Evolutionary conservation across 1,140 invertebrate genomes (phyloP).

Genomic region (Marisa cornuarietis): DNA sequence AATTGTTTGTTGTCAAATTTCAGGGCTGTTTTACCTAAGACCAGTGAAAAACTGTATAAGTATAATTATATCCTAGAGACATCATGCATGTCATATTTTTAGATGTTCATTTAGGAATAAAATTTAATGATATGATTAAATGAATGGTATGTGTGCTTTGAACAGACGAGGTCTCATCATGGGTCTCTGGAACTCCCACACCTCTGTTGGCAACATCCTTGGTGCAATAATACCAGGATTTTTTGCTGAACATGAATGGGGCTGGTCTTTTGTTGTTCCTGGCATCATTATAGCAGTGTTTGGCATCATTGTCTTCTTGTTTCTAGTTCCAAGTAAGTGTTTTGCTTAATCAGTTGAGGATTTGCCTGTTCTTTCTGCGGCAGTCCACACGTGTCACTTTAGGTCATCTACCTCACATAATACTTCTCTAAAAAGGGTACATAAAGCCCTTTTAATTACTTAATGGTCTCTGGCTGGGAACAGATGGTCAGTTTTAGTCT

Average conservation of each 20-base stretch:
- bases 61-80: no score
- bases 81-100: no score
- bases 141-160: conserved; percentile 8
- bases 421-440: no score
- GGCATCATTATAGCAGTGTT: conserved; percentile 80
- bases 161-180: conserved; percentile 83
- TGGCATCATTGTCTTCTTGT: conserved; percentile 86
- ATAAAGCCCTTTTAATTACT: neutral
- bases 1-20: no score
- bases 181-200: conserved; percentile 95
- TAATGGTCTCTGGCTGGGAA: neutral
- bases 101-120: no score
- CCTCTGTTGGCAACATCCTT: conserved; percentile 94
- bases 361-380: neutral
- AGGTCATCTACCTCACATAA: no score
- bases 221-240: conserved; percentile 82
- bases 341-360: neutral
- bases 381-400: no score
- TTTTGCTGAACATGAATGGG: conserved; percentile 85
- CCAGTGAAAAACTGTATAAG: no score
- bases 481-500: neutral
- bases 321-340: conserved; percentile 74
- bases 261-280: conserved; percentile 90
- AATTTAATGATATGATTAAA: no score
- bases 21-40: no score